Percentiles rank a stretch among this genome's conserved stretches.
Conservation (phyloP, 1,140 invertebrate species). For the Diabrotica undecimpunctata region DNA sequence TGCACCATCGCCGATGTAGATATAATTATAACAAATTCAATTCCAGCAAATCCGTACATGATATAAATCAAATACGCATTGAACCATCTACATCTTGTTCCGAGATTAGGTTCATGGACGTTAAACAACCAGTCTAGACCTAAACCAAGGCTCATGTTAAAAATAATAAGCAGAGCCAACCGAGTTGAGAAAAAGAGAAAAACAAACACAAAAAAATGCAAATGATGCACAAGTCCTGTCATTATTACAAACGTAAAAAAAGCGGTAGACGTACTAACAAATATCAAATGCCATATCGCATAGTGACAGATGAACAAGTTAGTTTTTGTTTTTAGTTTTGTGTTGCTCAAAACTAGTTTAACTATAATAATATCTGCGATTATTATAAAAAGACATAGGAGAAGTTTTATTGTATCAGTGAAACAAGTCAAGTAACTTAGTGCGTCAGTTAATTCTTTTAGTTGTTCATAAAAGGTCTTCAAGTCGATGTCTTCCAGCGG, state of each 20-base stretch:
- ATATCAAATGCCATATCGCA: not conserved
- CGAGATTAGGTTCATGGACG: not conserved
- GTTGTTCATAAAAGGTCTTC: not conserved
- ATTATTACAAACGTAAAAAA: too few relatives aligned
- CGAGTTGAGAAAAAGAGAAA: not conserved
- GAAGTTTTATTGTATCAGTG: not conserved
- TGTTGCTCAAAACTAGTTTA: not conserved
- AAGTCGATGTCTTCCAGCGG: too few relatives aligned
- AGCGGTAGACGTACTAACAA: too few relatives aligned
- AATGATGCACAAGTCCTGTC: too few relatives aligned
- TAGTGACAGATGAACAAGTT: slow-evolving; percentile 10
- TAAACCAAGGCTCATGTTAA: not conserved
- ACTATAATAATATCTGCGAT: slow-evolving; percentile 5
- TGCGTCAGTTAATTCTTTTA: not conserved
- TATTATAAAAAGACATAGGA: not conserved
- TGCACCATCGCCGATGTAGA: too few relatives aligned
- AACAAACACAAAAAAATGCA: not conserved
- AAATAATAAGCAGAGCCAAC: not conserved
- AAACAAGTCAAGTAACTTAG: not conserved
- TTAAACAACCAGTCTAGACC: slow-evolving; percentile 6
- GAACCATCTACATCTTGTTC: not conserved
- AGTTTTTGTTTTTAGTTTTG: slow-evolving; percentile 5
- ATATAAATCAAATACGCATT: not conserved
- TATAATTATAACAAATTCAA: too few relatives aligned
- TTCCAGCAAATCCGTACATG: not conserved